Conservation (phyloP, 92 coral and sea anemone species). For the Galaxea fascicularis region DNA sequence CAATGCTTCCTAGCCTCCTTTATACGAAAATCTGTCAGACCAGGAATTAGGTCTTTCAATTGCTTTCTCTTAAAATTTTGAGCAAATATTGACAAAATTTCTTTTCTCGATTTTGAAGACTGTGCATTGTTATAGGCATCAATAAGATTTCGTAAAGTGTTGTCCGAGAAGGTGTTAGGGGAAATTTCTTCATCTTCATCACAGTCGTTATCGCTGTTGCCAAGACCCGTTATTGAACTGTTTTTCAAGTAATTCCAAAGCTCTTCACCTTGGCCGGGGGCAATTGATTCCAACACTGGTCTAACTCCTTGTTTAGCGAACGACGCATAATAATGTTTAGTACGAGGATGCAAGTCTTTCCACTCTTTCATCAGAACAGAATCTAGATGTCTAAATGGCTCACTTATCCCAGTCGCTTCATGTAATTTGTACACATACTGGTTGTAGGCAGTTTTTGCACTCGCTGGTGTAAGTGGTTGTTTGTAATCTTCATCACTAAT, state of each 20-base stretch:
- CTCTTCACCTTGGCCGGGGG: slow-evolving; percentile 20
- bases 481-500: slow-evolving; percentile 24
- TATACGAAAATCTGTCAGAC: no score
- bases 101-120: no score
- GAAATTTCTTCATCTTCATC: slow-evolving; percentile 24
- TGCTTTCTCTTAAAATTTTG: no score
- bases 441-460: slow-evolving; percentile 38
- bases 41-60: no score
- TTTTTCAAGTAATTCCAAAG: slow-evolving; percentile 15
- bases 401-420: no score
- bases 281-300: slow-evolving; percentile 30
- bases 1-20: no score
- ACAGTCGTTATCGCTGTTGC: slow-evolving; percentile 25
- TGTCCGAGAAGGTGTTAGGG: slow-evolving; percentile 31
- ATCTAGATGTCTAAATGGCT: no score
- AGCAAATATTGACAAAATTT: no score
- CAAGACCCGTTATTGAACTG: slow-evolving; percentile 21
- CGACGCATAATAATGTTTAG: slow-evolving; percentile 9
- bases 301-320: slow-evolving; percentile 14
- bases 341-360: slow-evolving; percentile 44
- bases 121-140: slow-evolving; percentile 31
- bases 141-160: slow-evolving; percentile 29
- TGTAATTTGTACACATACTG: slow-evolving; percentile 3
- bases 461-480: slow-evolving; percentile 21
- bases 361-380: slow-evolving; percentile 33